Conservation (phyloP, 1,140 invertebrate genomes). For the Adelges cooleyi region DNA sequence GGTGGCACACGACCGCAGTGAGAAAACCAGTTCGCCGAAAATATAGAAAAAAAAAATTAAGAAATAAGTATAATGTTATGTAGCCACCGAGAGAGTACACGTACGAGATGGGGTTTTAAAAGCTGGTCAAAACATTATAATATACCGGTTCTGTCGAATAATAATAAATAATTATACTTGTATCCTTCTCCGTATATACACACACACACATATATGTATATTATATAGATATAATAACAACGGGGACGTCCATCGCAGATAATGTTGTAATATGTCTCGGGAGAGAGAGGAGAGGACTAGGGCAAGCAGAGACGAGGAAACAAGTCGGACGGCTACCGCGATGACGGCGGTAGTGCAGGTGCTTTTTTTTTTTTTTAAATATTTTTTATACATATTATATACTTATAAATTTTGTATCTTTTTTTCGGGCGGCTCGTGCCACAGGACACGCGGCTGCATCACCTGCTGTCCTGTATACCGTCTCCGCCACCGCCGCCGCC, state of each 20-base stretch:
- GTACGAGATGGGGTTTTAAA: background rate
- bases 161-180: no score
- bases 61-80: no score
- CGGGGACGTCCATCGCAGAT: background rate
- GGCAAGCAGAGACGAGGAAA: constrained; percentile 16
- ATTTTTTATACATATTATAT: no score
- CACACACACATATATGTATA: background rate
- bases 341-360: constrained; percentile 6
- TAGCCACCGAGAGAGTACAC: no score
- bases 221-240: background rate
- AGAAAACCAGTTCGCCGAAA: constrained; percentile 26
- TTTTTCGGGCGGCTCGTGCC: constrained; percentile 13
- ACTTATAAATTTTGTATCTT: background rate
- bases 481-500: no score
- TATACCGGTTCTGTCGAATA: background rate
- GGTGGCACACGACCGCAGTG: constrained; percentile 17
- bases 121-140: constrained; percentile 25
- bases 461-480: constrained; percentile 7
- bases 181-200: background rate
- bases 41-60: background rate
- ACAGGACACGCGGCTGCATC: constrained; percentile 19
- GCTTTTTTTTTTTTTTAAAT: constrained; percentile 19
- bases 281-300: background rate
- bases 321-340: constrained; percentile 16
- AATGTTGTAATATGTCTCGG: background rate